These are phyloP conservation scores for Alauda arvensis DNA, from an alignment of 2,797 vertebrate genomes.

Conservation along the genomic window DNA sequence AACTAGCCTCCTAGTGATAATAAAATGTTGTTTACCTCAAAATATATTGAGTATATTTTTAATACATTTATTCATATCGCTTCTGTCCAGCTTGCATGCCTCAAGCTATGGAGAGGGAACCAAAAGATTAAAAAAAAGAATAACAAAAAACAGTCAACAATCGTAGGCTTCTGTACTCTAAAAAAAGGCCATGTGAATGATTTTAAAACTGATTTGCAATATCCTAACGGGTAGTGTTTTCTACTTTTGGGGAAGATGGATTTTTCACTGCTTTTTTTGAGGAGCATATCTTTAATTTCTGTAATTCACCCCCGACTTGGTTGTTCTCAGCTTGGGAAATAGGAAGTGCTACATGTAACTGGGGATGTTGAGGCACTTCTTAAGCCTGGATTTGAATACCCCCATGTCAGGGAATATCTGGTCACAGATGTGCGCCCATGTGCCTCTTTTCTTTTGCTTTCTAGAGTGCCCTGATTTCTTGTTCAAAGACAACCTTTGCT, in stretches of 20 bases:
- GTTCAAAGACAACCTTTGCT: neutral
- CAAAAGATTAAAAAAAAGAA: neutral
- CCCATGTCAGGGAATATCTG: neutral
- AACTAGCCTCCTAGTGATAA: neutral
- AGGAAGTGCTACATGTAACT: neutral
- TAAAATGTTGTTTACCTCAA: slow-evolving; percentile 43
- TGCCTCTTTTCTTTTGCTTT: neutral
- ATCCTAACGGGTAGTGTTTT: neutral
- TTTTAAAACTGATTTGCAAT: neutral
- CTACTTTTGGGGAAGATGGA: neutral
- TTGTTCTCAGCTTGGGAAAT: neutral
- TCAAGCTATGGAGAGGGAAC: neutral
- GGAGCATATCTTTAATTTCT: neutral
- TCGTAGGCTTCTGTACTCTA: neutral
- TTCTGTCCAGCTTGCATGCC: slow-evolving; percentile 18
- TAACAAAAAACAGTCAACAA: neutral
- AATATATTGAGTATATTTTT: slow-evolving; percentile 3
- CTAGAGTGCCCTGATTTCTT: neutral
- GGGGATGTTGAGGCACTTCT: neutral
- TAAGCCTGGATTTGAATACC: too few relatives aligned
- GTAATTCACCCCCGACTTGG: fast-evolving
- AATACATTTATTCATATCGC: neutral
- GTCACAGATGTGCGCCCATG: neutral
- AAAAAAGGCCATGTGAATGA: neutral
- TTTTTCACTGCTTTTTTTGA: neutral